Evolutionary conservation across 2,797 vertebrate species (phyloP), one percentile per base, ranked within the genome.

Genomic region (Sternotherus odoratus): DNA sequence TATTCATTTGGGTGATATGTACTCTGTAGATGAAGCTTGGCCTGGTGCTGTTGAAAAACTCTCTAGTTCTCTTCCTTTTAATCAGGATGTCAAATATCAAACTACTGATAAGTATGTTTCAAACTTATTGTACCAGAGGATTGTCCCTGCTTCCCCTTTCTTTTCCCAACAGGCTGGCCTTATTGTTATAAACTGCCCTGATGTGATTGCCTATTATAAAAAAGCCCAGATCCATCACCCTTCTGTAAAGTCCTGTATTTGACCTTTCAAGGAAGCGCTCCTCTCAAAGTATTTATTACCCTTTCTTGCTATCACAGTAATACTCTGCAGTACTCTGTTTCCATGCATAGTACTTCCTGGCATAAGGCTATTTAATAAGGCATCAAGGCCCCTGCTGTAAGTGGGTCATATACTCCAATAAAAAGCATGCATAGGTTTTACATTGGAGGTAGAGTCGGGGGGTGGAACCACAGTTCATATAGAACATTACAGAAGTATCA

Each of bases 391-490:
- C 8, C 5, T n/a, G 8, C 5, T 33, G 15, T 8, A 19, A 8
- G 60, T n/a, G n/a, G 33, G 16, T 19, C 9, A 19, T n/a, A 36
- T 66, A 33, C 30, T 33, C 28, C 57, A 66, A 9, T 21, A 66
- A 36, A 66, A 36, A 66, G 17, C 33, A 36, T 11, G 17, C 17
- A 21, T 11, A 66, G 63, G 9, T 66, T 36, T 66, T 66, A 66
- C 9, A 21, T 9, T 63, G 21, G 3, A 1, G 16, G 60, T 43
- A 6, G 53, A 23, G 54, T 13, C 4, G 13, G 6, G 12, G 5
- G 54, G 24, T 26, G 11, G 56, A 30, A 57, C 28, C 28, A 57
- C 26, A 12, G 54, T 28, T 56, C 12, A 1, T 56, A 56, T 56
- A 26, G 54, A 26, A 56, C 26, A 56, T 56, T 56, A 28, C 26